Percentiles rank a stretch among this genome's conserved stretches.
Evolutionary conservation across 2,888 invertebrate species (phyloP).

Genomic region (Mesorhabditis belari): DNA sequence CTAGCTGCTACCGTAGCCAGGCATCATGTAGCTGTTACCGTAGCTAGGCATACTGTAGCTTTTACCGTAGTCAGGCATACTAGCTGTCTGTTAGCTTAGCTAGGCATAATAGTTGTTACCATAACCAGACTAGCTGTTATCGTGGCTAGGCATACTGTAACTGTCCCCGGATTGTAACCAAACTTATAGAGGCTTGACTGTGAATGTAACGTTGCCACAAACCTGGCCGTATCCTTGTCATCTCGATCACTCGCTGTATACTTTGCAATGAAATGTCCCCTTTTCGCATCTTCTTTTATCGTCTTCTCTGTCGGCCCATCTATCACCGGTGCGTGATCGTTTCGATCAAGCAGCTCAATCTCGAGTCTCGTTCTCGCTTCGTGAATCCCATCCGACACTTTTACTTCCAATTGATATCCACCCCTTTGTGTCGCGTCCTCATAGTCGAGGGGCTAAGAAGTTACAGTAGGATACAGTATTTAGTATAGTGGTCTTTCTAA

Average conservation of each 20-base stretch:
- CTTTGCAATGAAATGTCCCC: conserved; percentile 81
- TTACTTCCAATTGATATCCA: conserved; percentile 83
- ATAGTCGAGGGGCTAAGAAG: conserved; percentile 74
- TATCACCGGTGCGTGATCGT: conserved; percentile 73
- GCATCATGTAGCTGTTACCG: too few relatives aligned
- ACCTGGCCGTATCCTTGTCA: conserved; percentile 59
- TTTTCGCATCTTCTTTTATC: conserved; percentile 79
- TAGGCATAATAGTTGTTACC: too few relatives aligned
- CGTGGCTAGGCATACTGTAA: too few relatives aligned
- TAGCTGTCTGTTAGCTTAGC: too few relatives aligned
- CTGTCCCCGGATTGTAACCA: not conserved
- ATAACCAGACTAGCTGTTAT: too few relatives aligned
- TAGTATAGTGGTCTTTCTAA: not conserved
- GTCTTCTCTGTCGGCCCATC: conserved; percentile 55
- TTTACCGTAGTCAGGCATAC: too few relatives aligned
- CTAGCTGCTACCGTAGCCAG: too few relatives aligned
- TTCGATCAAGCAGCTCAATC: conserved; percentile 84
- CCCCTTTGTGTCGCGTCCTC: conserved; percentile 86
- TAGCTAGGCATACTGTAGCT: too few relatives aligned
- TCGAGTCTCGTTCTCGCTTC: conserved; percentile 92
- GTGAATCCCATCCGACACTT: conserved; percentile 77
- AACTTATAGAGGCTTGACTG: not conserved
- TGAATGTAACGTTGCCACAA: conserved; percentile 1
- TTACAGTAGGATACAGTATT: not conserved
- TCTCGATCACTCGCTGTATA: conserved; percentile 93